Percentiles rank a stretch among this genome's conserved stretches.
These are phyloP conservation scores for Hypomecis atomaria DNA, from an alignment of 2,888 invertebrate genomes.

Conservation along the genomic window DNA sequence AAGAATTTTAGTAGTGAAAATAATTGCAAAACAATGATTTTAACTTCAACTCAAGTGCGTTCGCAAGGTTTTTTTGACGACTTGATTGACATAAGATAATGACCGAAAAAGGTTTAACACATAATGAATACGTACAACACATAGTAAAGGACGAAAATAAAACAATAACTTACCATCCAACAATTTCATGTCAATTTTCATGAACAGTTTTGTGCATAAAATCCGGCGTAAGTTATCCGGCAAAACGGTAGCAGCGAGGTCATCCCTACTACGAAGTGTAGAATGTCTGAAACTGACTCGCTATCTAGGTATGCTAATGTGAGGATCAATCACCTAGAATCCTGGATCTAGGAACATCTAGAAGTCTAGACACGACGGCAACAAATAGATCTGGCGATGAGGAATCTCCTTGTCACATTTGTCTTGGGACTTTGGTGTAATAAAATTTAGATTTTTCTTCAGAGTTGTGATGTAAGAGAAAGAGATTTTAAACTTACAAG, in stretches of 20 bases:
- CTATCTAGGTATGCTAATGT: slow-evolving; percentile 63
- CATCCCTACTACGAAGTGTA: slow-evolving; percentile 19
- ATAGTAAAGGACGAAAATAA: too few species aligned
- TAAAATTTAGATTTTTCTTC: slow-evolving; percentile 2
- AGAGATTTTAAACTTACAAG: too few species aligned
- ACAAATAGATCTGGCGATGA: slow-evolving; percentile 54
- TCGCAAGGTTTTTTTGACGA: too few species aligned
- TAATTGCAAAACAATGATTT: too few species aligned
- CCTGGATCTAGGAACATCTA: slow-evolving; percentile 29
- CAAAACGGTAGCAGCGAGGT: slow-evolving; percentile 2
- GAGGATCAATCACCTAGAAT: slow-evolving; percentile 63
- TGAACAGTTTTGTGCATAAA: too few species aligned
- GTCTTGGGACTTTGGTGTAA: slow-evolving; percentile 14
- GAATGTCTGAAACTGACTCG: slow-evolving; percentile 39
- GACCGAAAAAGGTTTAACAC: too few species aligned
- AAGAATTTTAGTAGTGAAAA: too few species aligned
- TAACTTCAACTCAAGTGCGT: too few species aligned
- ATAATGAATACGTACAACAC: too few species aligned
- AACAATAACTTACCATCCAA: background rate
- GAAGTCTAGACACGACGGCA: slow-evolving; percentile 41
- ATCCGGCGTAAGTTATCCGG: slow-evolving; percentile 7
- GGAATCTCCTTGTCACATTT: slow-evolving; percentile 39
- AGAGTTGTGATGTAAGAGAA: background rate
- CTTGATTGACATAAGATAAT: too few species aligned
- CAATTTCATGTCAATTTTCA: background rate